A percentile compares a stretch with the other conserved stretches of the same genome.
phyloP scores from a whole-genome alignment of 2,797 vertebrate species.

The Helicolenus hilgendorfi region DNA sequence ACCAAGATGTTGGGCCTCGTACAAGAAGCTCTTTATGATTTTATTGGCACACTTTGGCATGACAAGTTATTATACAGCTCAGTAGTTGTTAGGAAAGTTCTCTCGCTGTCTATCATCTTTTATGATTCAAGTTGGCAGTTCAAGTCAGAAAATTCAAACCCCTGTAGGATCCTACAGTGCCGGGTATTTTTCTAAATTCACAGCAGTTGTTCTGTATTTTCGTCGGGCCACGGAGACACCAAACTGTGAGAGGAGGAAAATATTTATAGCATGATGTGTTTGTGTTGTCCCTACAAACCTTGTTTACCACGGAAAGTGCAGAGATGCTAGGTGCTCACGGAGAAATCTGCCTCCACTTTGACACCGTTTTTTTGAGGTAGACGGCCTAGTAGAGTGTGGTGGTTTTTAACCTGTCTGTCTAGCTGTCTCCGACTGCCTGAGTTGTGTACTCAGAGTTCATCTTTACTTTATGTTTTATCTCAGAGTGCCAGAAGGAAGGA shows the following conservation, averaged over 20 bases:
- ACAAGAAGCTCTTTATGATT: not conserved
- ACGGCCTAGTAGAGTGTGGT: not conserved
- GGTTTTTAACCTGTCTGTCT: slow-evolving; percentile 17
- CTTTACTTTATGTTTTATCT: slow-evolving; percentile 10
- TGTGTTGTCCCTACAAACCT: slow-evolving; percentile 11
- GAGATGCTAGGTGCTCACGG: not conserved
- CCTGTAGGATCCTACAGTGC: not conserved
- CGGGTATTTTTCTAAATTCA: not conserved
- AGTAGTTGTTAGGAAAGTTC: not conserved
- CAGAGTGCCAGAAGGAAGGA: not conserved
- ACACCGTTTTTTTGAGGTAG: slow-evolving; percentile 6
- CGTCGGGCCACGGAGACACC: not conserved
- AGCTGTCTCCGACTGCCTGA: slow-evolving; percentile 9
- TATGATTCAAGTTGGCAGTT: not conserved
- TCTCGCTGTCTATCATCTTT: not conserved
- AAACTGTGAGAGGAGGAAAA: not conserved
- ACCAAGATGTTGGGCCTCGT: not conserved
- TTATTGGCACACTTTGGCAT: not conserved
- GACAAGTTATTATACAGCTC: not conserved
- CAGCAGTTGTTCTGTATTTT: slow-evolving; percentile 10
- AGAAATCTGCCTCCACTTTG: slow-evolving; percentile 13
- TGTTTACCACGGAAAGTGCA: slow-evolving; percentile 41
- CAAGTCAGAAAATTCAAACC: not conserved
- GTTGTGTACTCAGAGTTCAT: not conserved
- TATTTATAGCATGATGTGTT: slow-evolving; percentile 40